These are phyloP conservation scores for Parnassius apollo DNA, from an alignment of 2,888 invertebrate genomes.

Conservation along the genomic window DNA sequence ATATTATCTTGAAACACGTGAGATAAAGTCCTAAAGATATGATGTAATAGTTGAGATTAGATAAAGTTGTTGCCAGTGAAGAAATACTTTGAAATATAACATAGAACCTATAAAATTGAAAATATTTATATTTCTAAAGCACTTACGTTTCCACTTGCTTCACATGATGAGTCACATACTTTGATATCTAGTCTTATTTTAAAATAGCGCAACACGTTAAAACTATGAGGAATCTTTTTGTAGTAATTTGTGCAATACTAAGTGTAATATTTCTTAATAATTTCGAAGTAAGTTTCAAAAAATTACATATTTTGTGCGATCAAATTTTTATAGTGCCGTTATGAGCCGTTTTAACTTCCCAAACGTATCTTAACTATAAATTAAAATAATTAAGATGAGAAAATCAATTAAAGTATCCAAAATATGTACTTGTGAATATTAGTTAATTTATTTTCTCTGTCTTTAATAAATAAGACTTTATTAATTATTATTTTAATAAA, in stretches of 20 bases:
- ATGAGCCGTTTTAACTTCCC: no score
- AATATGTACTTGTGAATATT: no score
- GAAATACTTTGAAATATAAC: conserved; percentile 30
- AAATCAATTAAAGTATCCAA: no score
- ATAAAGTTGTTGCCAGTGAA: conserved; percentile 32
- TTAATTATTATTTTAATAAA: no score
- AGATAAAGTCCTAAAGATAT: conserved; percentile 27
- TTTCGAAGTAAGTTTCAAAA: conserved; percentile 12
- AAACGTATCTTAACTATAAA: no score
- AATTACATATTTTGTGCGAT: not conserved
- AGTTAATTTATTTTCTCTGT: no score
- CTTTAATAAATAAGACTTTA: no score
- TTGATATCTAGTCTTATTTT: conserved; percentile 26
- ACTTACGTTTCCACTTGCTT: conserved; percentile 21
- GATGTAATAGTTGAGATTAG: conserved; percentile 34
- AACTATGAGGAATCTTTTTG: conserved; percentile 19
- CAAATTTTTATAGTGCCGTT: no score
- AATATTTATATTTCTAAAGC: conserved; percentile 23
- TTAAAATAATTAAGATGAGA: no score
- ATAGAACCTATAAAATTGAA: conserved; percentile 21
- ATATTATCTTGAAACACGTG: conserved; percentile 27
- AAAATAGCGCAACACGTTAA: conserved; percentile 15
- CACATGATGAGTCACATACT: conserved; percentile 24
- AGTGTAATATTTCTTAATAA: conserved; percentile 7
- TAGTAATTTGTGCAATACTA: conserved; percentile 1